These are phyloP conservation scores for Drosophila trichaetosa DNA, from an alignment of 2,888 invertebrate genomes.

Conservation along the genomic window DNA sequence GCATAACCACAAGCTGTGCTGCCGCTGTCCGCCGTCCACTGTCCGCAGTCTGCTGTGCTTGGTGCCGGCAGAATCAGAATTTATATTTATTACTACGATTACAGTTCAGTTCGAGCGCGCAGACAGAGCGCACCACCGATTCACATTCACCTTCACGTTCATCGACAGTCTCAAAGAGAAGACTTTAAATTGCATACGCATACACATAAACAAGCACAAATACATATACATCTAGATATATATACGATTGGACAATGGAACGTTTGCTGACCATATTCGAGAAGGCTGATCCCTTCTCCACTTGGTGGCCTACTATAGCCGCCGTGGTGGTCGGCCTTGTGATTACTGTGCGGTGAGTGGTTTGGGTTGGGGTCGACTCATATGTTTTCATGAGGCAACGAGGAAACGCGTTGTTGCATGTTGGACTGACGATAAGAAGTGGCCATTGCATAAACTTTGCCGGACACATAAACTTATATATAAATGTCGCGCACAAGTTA, in stretches of 20 bases:
- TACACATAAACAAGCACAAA: background rate
- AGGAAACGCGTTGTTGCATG: conserved; percentile 41
- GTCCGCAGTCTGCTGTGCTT: background rate
- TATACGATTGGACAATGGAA: conserved; percentile 71
- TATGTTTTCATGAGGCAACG: conserved; percentile 55
- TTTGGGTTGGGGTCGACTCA: conserved; percentile 13
- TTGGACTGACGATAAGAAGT: conserved; percentile 48
- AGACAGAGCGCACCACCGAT: conserved; percentile 45
- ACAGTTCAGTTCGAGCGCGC: conserved; percentile 58
- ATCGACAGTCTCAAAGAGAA: conserved; percentile 49
- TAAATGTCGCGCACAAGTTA: conserved; percentile 62
- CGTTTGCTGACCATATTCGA: conserved; percentile 82
- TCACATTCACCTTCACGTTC: conserved; percentile 23
- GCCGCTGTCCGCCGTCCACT: conserved; percentile 10
- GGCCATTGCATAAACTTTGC: conserved; percentile 61
- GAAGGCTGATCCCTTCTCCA: conserved; percentile 84
- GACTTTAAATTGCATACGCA: conserved; percentile 27
- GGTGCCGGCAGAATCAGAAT: conserved; percentile 58
- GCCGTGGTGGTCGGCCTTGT: conserved; percentile 85
- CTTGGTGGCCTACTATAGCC: conserved; percentile 87
- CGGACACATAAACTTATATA: conserved; percentile 52
- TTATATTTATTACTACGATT: conserved; percentile 69
- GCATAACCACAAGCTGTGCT: conserved; percentile 6
- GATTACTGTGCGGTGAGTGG: conserved; percentile 86
- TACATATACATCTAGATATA: background rate